Percentiles rank a stretch among this genome's conserved stretches.
Conservation (phyloP, 2,888 invertebrate genomes). For the Cephus sareptanus region DNA sequence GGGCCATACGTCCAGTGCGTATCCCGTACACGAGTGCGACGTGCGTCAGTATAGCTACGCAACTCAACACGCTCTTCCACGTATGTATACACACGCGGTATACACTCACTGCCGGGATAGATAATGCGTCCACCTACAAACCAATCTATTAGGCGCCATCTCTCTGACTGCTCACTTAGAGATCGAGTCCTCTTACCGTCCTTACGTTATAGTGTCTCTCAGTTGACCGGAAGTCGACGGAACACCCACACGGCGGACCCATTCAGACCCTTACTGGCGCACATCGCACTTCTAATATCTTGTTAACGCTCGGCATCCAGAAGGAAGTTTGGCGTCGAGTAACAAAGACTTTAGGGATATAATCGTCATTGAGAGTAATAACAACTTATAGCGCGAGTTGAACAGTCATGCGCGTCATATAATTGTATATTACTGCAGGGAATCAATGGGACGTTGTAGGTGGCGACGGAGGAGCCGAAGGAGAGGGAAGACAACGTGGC, state of each 20-base stretch:
- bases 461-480: neutral
- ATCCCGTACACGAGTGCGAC: constrained; percentile 18
- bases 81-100: constrained; percentile 25
- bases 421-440: constrained; percentile 27
- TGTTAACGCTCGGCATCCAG: neutral
- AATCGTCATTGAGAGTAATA: neutral
- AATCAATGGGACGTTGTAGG: constrained; percentile 51
- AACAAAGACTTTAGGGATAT: neutral
- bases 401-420: neutral
- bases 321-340: neutral
- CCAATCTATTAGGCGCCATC: constrained; percentile 67
- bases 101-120: constrained; percentile 32
- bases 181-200: constrained; percentile 41
- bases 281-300: neutral
- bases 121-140: constrained; percentile 66
- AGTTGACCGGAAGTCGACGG: constrained; percentile 39
- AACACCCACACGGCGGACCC: constrained; percentile 52
- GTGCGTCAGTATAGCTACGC: constrained; percentile 7
- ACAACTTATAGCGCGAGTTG: neutral
- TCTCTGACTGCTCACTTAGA: constrained; percentile 65
- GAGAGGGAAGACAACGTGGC: constrained; percentile 28
- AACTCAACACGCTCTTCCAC: constrained; percentile 27
- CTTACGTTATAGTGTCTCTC: constrained; percentile 27
- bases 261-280: neutral
- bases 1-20: constrained; percentile 30